phyloP scores from a whole-genome alignment of 2,888 invertebrate genomes.

The Eremobia ochroleuca region DNA sequence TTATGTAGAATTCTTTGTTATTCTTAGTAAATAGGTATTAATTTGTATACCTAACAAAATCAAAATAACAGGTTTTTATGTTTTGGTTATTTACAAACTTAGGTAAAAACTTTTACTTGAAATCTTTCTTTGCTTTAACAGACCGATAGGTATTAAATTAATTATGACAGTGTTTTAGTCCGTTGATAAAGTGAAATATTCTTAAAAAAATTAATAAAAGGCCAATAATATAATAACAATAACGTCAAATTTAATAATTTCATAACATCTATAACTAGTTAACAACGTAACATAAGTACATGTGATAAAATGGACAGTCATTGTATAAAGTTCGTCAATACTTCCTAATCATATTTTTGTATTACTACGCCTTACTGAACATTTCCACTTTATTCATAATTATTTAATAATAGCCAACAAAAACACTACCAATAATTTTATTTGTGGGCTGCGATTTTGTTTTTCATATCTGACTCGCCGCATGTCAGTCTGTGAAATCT shows the following conservation, averaged over 20 bases:
- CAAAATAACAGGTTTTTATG: not conserved
- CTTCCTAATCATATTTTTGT: constrained; percentile 51
- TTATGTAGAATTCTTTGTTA: not conserved
- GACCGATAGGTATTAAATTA: not conserved
- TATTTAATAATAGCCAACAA: constrained; percentile 66
- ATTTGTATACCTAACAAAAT: not conserved
- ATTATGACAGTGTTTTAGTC: not conserved
- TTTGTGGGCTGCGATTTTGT: constrained; percentile 70
- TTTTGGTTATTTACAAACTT: not conserved
- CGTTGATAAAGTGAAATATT: not conserved
- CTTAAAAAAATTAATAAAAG: constrained; percentile 32
- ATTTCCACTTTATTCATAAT: constrained; percentile 57
- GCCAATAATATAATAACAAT: constrained; percentile 56
- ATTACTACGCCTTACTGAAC: constrained; percentile 53
- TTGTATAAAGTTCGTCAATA: constrained; percentile 65
- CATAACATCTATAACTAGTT: constrained; percentile 87
- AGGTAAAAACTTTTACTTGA: not conserved
- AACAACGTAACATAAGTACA: constrained; percentile 81
- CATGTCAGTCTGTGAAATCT: constrained; percentile 83
- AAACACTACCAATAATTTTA: constrained; percentile 67
- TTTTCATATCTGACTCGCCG: constrained; percentile 69
- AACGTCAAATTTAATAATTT: constrained; percentile 75
- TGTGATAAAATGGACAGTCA: constrained; percentile 72
- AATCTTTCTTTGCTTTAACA: not conserved
- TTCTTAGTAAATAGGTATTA: not conserved